Percentiles rank a stretch among this genome's conserved stretches.
Evolutionary conservation across 2,113 vertebrate genomes (phyloP).

Genomic region (Cygnus buccinator): DNA sequence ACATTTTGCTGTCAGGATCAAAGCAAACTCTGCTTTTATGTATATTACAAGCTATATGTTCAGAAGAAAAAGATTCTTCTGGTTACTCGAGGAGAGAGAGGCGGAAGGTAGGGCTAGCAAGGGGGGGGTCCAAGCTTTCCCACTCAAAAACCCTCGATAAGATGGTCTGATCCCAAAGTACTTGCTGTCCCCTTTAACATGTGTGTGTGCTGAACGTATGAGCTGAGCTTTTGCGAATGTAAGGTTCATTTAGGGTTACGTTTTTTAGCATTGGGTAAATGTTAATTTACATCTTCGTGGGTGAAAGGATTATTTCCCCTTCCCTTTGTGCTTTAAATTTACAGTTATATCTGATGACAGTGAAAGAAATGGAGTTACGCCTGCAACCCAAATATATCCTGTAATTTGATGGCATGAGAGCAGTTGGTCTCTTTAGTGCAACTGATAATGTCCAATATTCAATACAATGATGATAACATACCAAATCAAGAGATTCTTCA

Average conservation of each 20-base stretch:
- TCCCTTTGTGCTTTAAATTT: constrained; percentile 44
- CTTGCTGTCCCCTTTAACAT: not conserved
- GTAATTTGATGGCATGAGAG: constrained; percentile 57
- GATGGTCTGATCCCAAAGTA: constrained; percentile 20
- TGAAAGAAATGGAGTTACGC: constrained; percentile 34
- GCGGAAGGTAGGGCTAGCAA: not conserved
- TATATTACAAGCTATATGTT: constrained; percentile 72
- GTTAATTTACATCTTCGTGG: constrained; percentile 36
- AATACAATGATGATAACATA: constrained; percentile 24
- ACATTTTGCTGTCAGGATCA: constrained; percentile 81
- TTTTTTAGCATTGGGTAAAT: not conserved
- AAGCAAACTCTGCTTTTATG: constrained; percentile 79
- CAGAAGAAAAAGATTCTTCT: constrained; percentile 67
- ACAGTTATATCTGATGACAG: constrained; percentile 63
- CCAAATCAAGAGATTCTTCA: constrained; percentile 39
- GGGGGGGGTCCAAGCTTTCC: not conserved
- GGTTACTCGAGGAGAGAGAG: constrained; percentile 51
- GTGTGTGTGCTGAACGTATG: not conserved
- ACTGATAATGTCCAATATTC: constrained; percentile 46
- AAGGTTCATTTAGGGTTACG: constrained; percentile 36
- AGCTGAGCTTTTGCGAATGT: not conserved
- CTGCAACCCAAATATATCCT: constrained; percentile 64
- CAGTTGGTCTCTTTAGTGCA: constrained; percentile 44
- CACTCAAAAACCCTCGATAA: constrained; percentile 33
- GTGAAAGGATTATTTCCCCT: constrained; percentile 42